A percentile compares a stretch with the other conserved stretches of the same genome.
phyloP scores from a whole-genome alignment of 2,888 invertebrate species.

The Hirtodrosophila cameraria region DNA sequence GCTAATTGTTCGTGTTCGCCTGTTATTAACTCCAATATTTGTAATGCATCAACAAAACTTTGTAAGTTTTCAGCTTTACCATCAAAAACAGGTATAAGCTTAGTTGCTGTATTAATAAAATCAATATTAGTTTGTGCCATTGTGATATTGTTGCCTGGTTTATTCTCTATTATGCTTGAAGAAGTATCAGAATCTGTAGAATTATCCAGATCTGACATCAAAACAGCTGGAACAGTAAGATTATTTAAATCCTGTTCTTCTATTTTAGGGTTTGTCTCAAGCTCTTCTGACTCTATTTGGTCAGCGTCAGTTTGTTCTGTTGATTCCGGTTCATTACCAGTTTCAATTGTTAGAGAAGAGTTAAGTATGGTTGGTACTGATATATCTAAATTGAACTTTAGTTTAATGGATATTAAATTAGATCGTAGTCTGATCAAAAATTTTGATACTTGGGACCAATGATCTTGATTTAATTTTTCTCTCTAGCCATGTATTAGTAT shows the following conservation, averaged over 20 bases:
- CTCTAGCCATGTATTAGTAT: constrained; percentile 2
- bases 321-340: constrained; percentile 27
- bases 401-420: constrained; percentile 14
- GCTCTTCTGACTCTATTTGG: constrained; percentile 15
- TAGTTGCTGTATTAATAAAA: constrained; percentile 14
- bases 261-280: constrained; percentile 19
- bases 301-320: constrained; percentile 6
- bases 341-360: constrained; percentile 12
- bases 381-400: constrained; percentile 13
- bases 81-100: constrained; percentile 21
- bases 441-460: constrained; percentile 23
- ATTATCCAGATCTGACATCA: constrained; percentile 6
- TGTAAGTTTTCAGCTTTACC: constrained; percentile 12
- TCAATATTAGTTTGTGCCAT: constrained; percentile 15
- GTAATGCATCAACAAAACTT: constrained; percentile 23
- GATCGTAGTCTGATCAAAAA: constrained; percentile 21
- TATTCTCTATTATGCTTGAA: constrained; percentile 8
- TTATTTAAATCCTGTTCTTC: constrained; percentile 25
- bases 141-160: constrained; percentile 7
- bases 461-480: constrained; percentile 11
- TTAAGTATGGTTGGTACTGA: constrained; percentile 21
- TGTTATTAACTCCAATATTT: constrained; percentile 15
- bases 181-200: constrained; percentile 17
- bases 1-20: constrained; percentile 6
- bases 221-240: constrained; percentile 12